A percentile compares a stretch with the other conserved stretches of the same genome.
Conservation (phyloP, 1,140 invertebrate genomes). For the Hyphantria cunea region DNA sequence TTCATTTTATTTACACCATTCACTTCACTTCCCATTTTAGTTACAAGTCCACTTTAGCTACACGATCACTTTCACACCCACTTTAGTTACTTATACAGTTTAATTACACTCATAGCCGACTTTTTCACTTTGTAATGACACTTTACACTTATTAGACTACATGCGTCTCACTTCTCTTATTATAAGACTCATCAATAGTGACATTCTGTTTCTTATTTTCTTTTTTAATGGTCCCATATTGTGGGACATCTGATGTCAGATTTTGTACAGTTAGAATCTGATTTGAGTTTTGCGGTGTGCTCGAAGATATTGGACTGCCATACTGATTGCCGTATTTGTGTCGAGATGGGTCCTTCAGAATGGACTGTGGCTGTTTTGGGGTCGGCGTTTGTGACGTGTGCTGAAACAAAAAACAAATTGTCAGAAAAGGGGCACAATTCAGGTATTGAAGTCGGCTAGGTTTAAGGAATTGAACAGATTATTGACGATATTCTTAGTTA, state of each 20-base stretch:
- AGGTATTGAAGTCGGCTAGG: too few species aligned
- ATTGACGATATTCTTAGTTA: too few species aligned
- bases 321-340: conserved; percentile 83
- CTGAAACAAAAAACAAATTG: conserved; percentile 47
- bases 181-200: conserved; percentile 73
- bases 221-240: conserved; percentile 79
- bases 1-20: conserved; percentile 45
- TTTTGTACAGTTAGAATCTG: conserved; percentile 80
- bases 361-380: conserved; percentile 83
- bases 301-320: conserved; percentile 68
- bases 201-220: conserved; percentile 79
- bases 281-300: conserved; percentile 70
- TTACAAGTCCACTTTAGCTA: conserved; percentile 25
- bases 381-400: conserved; percentile 62
- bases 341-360: conserved; percentile 83
- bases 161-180: conserved; percentile 72
- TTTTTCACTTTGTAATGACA: conserved; percentile 14
- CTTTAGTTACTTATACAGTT: too few species aligned
- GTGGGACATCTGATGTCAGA: conserved; percentile 68
- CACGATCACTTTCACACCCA: conserved; percentile 5
- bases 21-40: conserved; percentile 29
- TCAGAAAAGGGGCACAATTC: not conserved
- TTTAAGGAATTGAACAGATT: too few species aligned
- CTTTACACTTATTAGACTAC: conserved; percentile 57
- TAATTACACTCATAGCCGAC: not conserved